Evolutionary conservation across 2,113 vertebrate species (phyloP).

Genomic region (Taurulus bubalis): DNA sequence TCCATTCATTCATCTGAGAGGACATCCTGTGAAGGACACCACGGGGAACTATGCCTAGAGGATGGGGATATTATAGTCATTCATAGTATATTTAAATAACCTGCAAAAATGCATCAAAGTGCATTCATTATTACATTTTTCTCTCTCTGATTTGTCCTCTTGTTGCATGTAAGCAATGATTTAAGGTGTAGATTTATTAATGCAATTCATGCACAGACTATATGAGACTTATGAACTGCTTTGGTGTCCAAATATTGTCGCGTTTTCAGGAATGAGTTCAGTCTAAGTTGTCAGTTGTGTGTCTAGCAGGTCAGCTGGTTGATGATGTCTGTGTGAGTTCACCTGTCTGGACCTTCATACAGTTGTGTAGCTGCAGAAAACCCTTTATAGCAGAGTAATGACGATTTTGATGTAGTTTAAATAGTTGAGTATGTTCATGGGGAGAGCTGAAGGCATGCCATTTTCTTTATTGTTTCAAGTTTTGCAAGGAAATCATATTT

Average conservation of each 20-base stretch:
- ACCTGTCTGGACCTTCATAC: neutral
- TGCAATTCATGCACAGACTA: neutral
- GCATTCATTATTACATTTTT: neutral
- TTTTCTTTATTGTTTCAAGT: neutral
- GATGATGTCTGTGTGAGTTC: neutral
- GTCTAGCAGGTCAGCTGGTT: neutral
- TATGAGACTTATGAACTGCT: too few relatives aligned
- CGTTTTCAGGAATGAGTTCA: neutral
- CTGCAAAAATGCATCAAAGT: neutral
- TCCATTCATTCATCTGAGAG: neutral
- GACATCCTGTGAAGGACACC: neutral
- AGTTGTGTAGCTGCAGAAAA: neutral
- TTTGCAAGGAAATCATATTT: neutral
- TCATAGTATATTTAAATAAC: neutral
- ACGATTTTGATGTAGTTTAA: neutral
- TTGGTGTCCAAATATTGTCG: neutral
- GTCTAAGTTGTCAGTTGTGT: neutral
- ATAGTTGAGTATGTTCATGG: neutral
- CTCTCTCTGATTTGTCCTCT: neutral
- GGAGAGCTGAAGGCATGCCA: neutral
- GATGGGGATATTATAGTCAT: neutral
- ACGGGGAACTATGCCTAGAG: neutral
- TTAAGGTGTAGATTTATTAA: neutral
- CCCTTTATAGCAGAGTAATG: neutral
- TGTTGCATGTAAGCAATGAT: neutral